Conservation (phyloP, 1,140 invertebrate species). For the Neuroterus valhalla region DNA sequence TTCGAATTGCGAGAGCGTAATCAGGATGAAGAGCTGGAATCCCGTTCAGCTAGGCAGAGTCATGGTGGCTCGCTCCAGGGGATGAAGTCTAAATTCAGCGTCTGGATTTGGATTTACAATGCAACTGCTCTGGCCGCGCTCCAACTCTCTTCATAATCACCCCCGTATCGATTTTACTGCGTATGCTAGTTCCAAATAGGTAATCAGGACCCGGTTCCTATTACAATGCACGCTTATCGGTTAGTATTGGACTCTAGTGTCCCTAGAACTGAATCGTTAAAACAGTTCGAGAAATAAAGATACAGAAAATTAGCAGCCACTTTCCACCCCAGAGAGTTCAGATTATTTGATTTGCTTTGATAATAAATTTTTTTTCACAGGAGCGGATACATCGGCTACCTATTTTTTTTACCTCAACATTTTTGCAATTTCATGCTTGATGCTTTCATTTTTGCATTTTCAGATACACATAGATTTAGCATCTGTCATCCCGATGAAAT, state of each 20-base stretch:
- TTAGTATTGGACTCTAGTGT: constrained; percentile 19
- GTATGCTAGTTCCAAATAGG: neutral
- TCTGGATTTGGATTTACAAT: constrained; percentile 20
- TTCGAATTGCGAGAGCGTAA: constrained; percentile 1
- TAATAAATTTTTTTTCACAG: neutral
- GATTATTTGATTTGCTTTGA: neutral
- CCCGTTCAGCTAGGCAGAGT: neutral
- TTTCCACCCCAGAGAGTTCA: too few species aligned
- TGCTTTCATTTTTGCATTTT: too few species aligned
- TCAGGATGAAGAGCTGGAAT: constrained; percentile 2
- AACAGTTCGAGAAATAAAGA: neutral
- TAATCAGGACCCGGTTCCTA: constrained; percentile 3
- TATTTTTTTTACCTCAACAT: too few species aligned
- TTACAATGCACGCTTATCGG: constrained; percentile 11
- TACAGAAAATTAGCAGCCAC: neutral
- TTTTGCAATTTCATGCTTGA: too few species aligned
- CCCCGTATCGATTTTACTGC: constrained; percentile 17
- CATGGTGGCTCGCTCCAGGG: constrained; percentile 4
- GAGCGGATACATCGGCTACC: too few species aligned
- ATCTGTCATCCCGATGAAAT: too few species aligned
- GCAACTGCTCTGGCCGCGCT: constrained; percentile 6
- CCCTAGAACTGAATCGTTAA: neutral
- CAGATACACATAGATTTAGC: too few species aligned
- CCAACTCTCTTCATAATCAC: constrained; percentile 28
- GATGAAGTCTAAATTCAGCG: constrained; percentile 8